Conservation (phyloP, 1,140 invertebrate genomes). For the Samia ricini region DNA sequence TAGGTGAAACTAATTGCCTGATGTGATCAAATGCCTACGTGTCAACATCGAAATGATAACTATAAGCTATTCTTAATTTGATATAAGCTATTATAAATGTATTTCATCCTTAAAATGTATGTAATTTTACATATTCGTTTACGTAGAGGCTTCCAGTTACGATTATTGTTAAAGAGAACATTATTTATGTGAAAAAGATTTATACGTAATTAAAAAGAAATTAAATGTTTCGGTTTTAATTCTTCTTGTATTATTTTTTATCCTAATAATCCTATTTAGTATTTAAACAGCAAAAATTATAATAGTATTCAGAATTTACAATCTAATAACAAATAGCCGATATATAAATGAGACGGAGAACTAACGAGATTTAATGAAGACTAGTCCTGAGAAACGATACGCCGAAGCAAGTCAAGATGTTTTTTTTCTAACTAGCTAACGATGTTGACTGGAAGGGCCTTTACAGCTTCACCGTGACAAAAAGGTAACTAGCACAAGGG, state of each 20-base stretch:
- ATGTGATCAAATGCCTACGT: slow-evolving; percentile 29
- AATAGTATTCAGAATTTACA: too few relatives aligned
- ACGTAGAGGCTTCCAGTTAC: slow-evolving; percentile 73
- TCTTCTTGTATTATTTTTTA: slow-evolving; percentile 30
- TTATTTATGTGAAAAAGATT: slow-evolving; percentile 69
- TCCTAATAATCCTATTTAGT: neutral
- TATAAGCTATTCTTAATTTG: slow-evolving; percentile 33
- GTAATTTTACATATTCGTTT: slow-evolving; percentile 45
- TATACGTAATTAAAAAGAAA: slow-evolving; percentile 50
- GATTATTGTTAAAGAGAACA: slow-evolving; percentile 53
- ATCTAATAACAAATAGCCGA: too few relatives aligned
- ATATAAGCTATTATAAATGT: slow-evolving; percentile 35
- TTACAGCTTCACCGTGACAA: too few relatives aligned
- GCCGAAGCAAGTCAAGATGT: too few relatives aligned
- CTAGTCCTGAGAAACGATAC: too few relatives aligned
- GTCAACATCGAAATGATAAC: slow-evolving; percentile 31
- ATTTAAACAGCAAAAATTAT: neutral
- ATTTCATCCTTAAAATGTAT: neutral
- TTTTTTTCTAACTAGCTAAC: too few relatives aligned
- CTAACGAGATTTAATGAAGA: too few relatives aligned
- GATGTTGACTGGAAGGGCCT: too few relatives aligned
- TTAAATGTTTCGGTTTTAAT: slow-evolving; percentile 68
- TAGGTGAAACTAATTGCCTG: slow-evolving; percentile 65
- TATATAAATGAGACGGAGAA: too few relatives aligned
- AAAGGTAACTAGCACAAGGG: too few relatives aligned